A percentile compares a stretch with the other conserved stretches of the same genome.
Conservation (phyloP, 2,888 invertebrate genomes). For the Lochmaea crataegi region DNA sequence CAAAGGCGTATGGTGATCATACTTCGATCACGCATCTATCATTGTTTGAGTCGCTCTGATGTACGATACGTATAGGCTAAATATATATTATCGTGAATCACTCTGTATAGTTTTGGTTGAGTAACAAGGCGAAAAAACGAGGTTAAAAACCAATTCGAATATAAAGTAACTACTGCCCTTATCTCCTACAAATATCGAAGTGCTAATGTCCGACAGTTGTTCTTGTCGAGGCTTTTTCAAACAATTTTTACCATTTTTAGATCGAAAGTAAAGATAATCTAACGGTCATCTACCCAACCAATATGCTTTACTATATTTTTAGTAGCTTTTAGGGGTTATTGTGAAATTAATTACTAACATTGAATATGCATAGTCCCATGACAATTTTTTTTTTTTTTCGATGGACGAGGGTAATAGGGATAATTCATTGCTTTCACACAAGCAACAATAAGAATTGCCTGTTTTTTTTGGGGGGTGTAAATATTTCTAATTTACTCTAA, state of each 20-base stretch:
- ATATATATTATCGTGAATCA: no score
- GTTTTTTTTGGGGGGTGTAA: not conserved
- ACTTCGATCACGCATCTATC: no score
- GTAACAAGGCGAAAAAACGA: conserved; percentile 53
- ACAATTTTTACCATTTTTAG: conserved; percentile 60
- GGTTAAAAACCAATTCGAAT: conserved; percentile 55
- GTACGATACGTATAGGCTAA: no score
- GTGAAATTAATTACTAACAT: conserved; percentile 53
- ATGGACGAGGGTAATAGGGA: conserved; percentile 38
- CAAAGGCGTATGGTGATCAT: no score
- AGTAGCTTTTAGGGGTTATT: conserved; percentile 47
- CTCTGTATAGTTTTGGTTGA: conserved; percentile 6
- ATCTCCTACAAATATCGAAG: conserved; percentile 55
- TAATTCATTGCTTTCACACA: conserved; percentile 27
- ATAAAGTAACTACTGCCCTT: conserved; percentile 52
- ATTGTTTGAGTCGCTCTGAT: no score
- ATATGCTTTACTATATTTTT: conserved; percentile 36
- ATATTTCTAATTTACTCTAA: not conserved
- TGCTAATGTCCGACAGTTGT: conserved; percentile 59
- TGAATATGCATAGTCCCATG: conserved; percentile 48
- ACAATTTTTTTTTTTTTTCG: conserved; percentile 43
- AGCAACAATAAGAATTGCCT: conserved; percentile 12
- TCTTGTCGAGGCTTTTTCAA: conserved; percentile 39
- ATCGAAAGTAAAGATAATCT: conserved; percentile 58
- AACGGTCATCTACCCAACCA: conserved; percentile 52